phyloP scores from a whole-genome alignment of 1,140 invertebrate genomes.

The Pseudomyrmex gracilis region DNA sequence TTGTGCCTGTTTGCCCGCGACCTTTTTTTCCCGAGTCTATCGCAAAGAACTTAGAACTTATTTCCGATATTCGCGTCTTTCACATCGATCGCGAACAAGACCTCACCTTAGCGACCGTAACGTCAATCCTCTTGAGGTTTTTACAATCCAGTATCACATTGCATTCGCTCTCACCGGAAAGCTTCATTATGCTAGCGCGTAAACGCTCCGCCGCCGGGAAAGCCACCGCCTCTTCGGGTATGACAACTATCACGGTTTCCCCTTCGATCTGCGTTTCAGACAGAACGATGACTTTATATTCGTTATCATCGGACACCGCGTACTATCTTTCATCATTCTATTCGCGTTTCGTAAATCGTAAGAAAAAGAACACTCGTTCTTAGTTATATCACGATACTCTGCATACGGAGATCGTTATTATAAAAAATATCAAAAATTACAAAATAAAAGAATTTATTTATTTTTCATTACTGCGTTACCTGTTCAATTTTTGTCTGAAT shows the following conservation, averaged over 20 bases:
- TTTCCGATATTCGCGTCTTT: not conserved
- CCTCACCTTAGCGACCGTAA: conserved; percentile 86
- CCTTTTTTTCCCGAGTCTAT: conserved; percentile 20
- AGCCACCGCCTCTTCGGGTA: conserved; percentile 86
- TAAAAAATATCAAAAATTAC: not conserved
- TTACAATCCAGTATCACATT: conserved; percentile 86
- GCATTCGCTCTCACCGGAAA: conserved; percentile 67
- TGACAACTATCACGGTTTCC: conserved; percentile 83
- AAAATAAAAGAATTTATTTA: not conserved
- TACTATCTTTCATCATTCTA: not conserved
- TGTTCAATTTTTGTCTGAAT: conserved; percentile 81
- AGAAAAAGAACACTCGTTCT: not conserved
- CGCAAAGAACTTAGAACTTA: not conserved
- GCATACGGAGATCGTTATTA: too few species aligned
- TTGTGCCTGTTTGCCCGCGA: not conserved
- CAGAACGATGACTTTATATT: not conserved
- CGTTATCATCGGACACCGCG: too few species aligned
- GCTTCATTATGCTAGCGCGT: conserved; percentile 84
- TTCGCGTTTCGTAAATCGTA: too few species aligned
- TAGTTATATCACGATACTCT: too few species aligned
- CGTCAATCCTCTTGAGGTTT: conserved; percentile 86
- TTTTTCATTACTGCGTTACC: conserved; percentile 60
- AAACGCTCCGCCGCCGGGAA: conserved; percentile 89
- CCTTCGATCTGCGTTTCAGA: conserved; percentile 65
- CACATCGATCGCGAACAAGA: not conserved